Percentiles rank a stretch among this genome's conserved stretches.
Evolutionary conservation across 1,140 invertebrate genomes (phyloP).

Genomic region (Trachelipus rathkii): DNA sequence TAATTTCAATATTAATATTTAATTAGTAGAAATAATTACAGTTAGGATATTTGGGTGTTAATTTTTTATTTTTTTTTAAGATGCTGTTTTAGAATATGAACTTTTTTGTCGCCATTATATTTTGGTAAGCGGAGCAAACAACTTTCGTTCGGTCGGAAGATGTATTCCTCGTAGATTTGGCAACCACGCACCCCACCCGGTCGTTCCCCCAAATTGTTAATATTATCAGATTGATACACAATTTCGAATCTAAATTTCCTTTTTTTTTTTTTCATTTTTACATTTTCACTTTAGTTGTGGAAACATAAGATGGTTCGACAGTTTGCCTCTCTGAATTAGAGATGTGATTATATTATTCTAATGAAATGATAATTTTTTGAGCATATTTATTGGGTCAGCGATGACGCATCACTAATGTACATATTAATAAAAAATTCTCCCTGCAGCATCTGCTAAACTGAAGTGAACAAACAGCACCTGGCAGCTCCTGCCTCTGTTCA

Average conservation of each 20-base stretch:
- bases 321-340: no score
- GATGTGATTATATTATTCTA: no score
- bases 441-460: background rate
- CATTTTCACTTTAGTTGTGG: no score
- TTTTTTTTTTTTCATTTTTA: background rate
- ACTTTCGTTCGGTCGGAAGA: conserved; percentile 2
- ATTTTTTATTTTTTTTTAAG: no score
- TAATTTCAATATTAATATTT: no score
- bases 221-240: conserved; percentile 5
- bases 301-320: no score
- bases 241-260: conserved; percentile 7
- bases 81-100: no score
- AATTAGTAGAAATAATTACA: no score
- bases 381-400: background rate
- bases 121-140: background rate
- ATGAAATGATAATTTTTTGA: no score
- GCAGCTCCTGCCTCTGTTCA: background rate
- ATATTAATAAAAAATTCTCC: conserved; percentile 6
- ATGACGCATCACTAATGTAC: conserved; percentile 8
- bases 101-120: background rate
- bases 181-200: background rate
- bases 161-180: conserved; percentile 9
- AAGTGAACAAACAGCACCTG: background rate
- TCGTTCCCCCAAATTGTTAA: conserved; percentile 3
- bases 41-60: no score